Evolutionary conservation across 1,140 invertebrate species (phyloP).

Genomic region (Littorina saxatilis): DNA sequence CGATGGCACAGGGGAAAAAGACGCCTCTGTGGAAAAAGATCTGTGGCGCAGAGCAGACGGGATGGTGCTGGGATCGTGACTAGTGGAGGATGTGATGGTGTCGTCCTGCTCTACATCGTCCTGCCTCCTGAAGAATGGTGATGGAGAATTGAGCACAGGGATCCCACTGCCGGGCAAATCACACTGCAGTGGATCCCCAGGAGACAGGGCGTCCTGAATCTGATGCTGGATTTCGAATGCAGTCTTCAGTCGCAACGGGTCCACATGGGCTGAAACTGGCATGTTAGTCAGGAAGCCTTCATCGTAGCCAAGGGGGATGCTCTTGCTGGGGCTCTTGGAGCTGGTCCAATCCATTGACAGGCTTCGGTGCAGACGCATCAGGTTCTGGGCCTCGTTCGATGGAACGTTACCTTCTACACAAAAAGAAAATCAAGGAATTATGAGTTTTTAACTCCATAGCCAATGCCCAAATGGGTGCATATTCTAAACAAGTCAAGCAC

Average conservation of each 20-base stretch:
- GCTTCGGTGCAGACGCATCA: constrained; percentile 20
- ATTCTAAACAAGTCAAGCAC: too few relatives aligned
- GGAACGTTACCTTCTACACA: too few relatives aligned
- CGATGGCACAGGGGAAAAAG: constrained; percentile 21
- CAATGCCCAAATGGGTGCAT: too few relatives aligned
- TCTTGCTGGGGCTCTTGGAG: background rate
- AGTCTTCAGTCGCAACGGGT: background rate
- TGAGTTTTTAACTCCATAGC: too few relatives aligned
- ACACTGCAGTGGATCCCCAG: background rate
- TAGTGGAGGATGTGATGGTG: constrained; percentile 32
- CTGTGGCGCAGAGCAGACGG: background rate
- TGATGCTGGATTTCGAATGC: constrained; percentile 28
- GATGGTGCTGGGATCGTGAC: constrained; percentile 3
- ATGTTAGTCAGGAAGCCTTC: constrained; percentile 22
- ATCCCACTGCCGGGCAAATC: background rate
- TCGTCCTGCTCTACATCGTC: constrained; percentile 32
- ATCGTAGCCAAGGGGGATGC: constrained; percentile 22
- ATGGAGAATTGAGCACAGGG: background rate
- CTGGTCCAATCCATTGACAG: background rate
- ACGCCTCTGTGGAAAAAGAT: background rate
- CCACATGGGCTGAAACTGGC: background rate
- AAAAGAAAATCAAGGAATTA: too few relatives aligned
- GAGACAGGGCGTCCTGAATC: constrained; percentile 17
- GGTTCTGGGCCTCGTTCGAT: constrained; percentile 3
- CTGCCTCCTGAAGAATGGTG: background rate